Evolutionary conservation across 2,888 invertebrate genomes (phyloP).

Genomic region (Antitype chi): DNA sequence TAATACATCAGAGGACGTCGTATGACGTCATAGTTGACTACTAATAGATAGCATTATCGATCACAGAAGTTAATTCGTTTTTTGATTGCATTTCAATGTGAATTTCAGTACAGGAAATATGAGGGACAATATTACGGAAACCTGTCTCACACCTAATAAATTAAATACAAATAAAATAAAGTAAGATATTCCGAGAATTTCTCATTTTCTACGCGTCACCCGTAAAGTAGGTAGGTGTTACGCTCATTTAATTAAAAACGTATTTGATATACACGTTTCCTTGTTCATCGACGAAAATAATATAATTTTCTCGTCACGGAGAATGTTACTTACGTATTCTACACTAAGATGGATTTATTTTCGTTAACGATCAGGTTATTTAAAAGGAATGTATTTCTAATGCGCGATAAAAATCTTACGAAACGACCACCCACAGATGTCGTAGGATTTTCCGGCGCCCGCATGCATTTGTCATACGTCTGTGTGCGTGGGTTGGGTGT

Average conservation of each 20-base stretch:
- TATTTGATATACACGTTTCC: constrained; percentile 44
- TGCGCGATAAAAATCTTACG: neutral
- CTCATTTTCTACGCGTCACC: constrained; percentile 20
- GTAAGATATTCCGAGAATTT: constrained; percentile 5
- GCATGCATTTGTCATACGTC: neutral
- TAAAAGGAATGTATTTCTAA: neutral
- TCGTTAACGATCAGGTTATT: neutral
- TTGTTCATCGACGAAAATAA: constrained; percentile 32
- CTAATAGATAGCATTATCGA: constrained; percentile 2
- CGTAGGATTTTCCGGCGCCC: neutral
- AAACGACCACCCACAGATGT: neutral
- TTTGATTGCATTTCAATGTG: neutral
- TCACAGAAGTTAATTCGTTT: constrained; percentile 1
- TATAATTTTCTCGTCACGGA: constrained; percentile 15
- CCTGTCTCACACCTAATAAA: neutral
- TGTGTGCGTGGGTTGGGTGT: no score
- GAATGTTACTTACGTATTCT: constrained; percentile 6
- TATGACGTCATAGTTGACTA: neutral
- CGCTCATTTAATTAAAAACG: constrained; percentile 43
- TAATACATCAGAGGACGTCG: constrained; percentile 14
- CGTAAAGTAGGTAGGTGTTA: constrained; percentile 15
- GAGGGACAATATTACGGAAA: neutral
- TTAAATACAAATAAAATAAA: constrained; percentile 17
- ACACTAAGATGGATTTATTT: neutral
- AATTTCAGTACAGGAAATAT: neutral